A percentile compares a stretch with the other conserved stretches of the same genome.
These are phyloP conservation scores for Mastomys coucha DNA, from an alignment of 2,113 vertebrate species.

Conservation along the genomic window DNA sequence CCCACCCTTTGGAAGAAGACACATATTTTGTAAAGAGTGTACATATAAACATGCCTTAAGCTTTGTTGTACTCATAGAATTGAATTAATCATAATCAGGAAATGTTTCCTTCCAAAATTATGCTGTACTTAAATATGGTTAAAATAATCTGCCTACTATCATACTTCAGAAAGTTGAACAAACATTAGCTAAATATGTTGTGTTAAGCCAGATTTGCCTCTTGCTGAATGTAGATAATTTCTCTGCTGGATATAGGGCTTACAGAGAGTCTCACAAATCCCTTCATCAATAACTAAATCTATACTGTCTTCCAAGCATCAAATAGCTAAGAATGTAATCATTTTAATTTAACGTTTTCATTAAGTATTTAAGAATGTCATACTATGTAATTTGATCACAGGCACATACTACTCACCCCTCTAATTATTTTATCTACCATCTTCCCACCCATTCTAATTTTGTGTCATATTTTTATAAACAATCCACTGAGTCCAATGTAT, in stretches of 20 bases:
- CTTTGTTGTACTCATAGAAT: background rate
- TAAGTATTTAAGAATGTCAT: background rate
- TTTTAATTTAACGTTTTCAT: background rate
- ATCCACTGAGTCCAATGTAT: background rate
- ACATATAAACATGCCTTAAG: background rate
- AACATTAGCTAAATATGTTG: background rate
- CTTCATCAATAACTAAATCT: slow-evolving; percentile 29
- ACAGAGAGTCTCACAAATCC: background rate
- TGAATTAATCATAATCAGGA: background rate
- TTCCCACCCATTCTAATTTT: background rate
- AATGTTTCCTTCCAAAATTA: background rate
- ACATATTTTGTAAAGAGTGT: background rate
- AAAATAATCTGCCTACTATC: background rate
- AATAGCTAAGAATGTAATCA: background rate
- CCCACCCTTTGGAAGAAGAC: background rate
- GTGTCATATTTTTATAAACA: background rate
- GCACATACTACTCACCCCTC: background rate
- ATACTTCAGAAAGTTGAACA: background rate
- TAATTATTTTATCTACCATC: background rate
- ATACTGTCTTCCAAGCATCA: slow-evolving; percentile 14
- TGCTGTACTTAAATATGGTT: background rate
- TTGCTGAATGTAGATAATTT: background rate
- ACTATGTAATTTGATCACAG: background rate
- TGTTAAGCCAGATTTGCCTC: background rate
- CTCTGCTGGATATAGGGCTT: background rate